Percentiles rank a stretch among this genome's conserved stretches.
phyloP scores from a whole-genome alignment of 2,888 invertebrate species.

The Vanessa cardui region DNA sequence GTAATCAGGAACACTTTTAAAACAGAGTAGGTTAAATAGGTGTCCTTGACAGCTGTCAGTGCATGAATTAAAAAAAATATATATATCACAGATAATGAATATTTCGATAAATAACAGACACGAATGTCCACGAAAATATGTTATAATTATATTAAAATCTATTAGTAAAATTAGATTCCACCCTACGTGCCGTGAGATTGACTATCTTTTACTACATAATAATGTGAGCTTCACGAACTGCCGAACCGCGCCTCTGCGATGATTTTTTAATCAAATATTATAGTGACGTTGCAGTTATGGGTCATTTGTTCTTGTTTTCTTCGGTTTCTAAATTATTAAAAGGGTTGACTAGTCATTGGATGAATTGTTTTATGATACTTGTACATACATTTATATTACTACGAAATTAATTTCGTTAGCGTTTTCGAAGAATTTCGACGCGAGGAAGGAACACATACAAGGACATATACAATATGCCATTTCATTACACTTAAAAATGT shows the following conservation, averaged over 20 bases:
- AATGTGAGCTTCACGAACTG: constrained; percentile 6
- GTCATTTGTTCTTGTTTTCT: constrained; percentile 56
- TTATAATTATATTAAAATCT: constrained; percentile 30
- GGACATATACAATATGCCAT: too few relatives aligned
- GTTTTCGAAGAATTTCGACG: too few relatives aligned
- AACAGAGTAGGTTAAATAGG: too few relatives aligned
- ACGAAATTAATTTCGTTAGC: neutral
- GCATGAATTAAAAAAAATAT: neutral
- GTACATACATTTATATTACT: neutral
- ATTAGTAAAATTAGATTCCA: constrained; percentile 38
- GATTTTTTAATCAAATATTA: constrained; percentile 40
- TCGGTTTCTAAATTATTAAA: constrained; percentile 41
- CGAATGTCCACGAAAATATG: constrained; percentile 10
- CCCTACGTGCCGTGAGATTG: constrained; percentile 34
- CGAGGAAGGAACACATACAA: too few relatives aligned
- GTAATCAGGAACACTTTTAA: too few relatives aligned
- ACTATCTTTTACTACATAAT: constrained; percentile 33
- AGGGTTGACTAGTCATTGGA: constrained; percentile 34
- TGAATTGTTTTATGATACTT: neutral
- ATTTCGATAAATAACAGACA: constrained; percentile 7
- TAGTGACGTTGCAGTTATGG: constrained; percentile 50
- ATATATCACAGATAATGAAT: neutral
- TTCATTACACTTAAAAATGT: too few relatives aligned
- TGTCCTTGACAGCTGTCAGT: too few relatives aligned
- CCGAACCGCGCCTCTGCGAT: constrained; percentile 24